Evolutionary conservation across 2,888 invertebrate genomes (phyloP), one percentile per base, ranked within the genome.

Genomic region (Hetaerina titia): DNA sequence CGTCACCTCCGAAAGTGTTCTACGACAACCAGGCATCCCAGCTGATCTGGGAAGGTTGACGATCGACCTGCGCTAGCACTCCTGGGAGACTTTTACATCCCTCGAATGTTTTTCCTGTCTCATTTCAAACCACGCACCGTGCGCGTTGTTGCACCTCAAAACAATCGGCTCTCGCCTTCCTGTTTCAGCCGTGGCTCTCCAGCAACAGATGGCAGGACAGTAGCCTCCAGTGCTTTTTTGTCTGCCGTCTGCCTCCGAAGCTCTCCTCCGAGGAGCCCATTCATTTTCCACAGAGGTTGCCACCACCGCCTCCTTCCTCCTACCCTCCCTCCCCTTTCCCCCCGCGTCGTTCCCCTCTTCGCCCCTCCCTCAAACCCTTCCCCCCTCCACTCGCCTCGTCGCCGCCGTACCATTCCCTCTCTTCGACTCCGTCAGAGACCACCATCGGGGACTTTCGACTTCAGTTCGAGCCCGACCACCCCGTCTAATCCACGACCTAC

Each of bases 201-300:
- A 90, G 58, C 90, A 90, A 90, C 90, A 90, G 90, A 90, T 90
- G 90, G 90, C 90, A 90, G 90, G 90, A 90, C 90, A 60, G 90
- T 90, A 90, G 90, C 90, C 90, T 90, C 90, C 89, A 60, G n/a
- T 60, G 90, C 90, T 90, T 90, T 90, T 90, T 90, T 90, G 90
- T 90, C 58, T 90, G 90, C 90, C 25, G 90, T 60, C 25, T 57
- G 58, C 25, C 58, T 25, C 90, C 58, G 58, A 58, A 25, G 57
- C 57, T 57, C 90, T 90, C 90, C 58, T 13, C 60, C 17, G 90
- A 90, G 90, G 60, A 90, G 90, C 90, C 90, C 90, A 90, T 90
- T 90, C 90, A 90, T 90, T 90, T 90, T 60, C 90, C 90, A 58
- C 57, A 57, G 90, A 90, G 90, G 90, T 57, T 90, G 89, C 57